A percentile compares a stretch with the other conserved stretches of the same genome.
Conservation (phyloP, 2,797 vertebrate genomes). For the Columba guinea region DNA sequence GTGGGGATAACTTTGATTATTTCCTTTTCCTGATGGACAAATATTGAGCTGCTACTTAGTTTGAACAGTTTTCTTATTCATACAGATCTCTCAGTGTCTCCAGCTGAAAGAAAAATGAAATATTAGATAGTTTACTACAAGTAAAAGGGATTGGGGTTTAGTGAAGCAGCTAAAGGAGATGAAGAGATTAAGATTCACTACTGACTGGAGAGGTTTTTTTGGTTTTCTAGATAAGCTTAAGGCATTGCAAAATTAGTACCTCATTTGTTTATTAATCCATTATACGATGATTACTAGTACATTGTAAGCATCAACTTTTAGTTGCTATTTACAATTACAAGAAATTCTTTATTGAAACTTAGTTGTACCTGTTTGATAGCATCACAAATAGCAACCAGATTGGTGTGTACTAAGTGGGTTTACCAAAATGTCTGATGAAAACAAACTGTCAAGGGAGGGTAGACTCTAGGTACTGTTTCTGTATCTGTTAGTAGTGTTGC, state of each 20-base stretch:
- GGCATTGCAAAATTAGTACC: neutral
- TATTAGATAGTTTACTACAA: neutral
- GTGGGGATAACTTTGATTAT: constrained; percentile 19
- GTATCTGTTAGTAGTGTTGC: neutral
- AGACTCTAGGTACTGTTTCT: neutral
- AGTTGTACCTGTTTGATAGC: neutral
- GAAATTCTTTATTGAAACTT: neutral
- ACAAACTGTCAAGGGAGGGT: neutral
- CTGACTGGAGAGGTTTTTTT: neutral
- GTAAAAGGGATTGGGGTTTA: neutral
- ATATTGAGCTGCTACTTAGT: neutral
- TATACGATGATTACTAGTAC: neutral
- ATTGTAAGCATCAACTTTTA: neutral
- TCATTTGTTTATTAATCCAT: neutral
- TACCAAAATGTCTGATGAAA: neutral
- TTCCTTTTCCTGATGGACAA: constrained; percentile 14
- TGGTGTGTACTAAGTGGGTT: neutral
- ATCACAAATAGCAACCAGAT: neutral
- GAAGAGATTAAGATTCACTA: neutral
- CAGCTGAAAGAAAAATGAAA: neutral
- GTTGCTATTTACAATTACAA: neutral
- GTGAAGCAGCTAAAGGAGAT: neutral
- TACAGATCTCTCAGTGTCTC: neutral
- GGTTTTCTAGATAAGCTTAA: neutral
- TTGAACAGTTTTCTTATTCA: constrained; percentile 18